These are phyloP conservation scores for Ophion obscuratus DNA, from an alignment of 2,888 invertebrate species.

Conservation along the genomic window DNA sequence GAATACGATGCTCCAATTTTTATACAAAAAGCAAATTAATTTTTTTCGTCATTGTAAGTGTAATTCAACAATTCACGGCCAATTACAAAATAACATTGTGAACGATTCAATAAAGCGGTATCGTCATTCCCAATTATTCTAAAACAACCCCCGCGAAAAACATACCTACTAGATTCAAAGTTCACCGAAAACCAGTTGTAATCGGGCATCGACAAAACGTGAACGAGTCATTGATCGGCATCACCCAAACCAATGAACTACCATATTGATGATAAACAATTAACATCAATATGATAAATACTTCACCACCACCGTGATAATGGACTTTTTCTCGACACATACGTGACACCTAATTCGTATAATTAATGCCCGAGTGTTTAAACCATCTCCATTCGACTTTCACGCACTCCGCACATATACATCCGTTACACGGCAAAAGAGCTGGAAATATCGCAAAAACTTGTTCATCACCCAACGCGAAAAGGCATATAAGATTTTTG, in stretches of 20 bases:
- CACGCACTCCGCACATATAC: not conserved
- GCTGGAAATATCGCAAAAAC: not conserved
- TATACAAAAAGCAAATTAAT: too few relatives aligned
- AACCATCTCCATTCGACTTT: not conserved
- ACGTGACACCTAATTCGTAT: not conserved
- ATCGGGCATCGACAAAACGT: not conserved
- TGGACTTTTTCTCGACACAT: too few relatives aligned
- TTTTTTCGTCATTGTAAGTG: too few relatives aligned
- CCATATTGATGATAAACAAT: not conserved
- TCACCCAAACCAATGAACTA: not conserved
- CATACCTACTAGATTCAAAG: not conserved
- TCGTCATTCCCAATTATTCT: too few relatives aligned
- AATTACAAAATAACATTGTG: too few relatives aligned
- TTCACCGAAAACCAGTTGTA: not conserved
- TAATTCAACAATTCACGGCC: too few relatives aligned
- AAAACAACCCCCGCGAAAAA: not conserved
- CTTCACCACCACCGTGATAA: too few relatives aligned
- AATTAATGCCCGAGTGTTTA: not conserved
- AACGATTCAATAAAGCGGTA: too few relatives aligned
- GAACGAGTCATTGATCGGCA: too few relatives aligned
- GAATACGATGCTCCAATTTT: too few relatives aligned
- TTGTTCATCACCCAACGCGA: not conserved
- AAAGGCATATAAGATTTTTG: not conserved
- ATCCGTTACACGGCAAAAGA: not conserved
- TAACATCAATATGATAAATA: too few relatives aligned